These are phyloP conservation scores for Temnothorax unifasciatus DNA, from an alignment of 2,888 invertebrate species.

Conservation along the genomic window DNA sequence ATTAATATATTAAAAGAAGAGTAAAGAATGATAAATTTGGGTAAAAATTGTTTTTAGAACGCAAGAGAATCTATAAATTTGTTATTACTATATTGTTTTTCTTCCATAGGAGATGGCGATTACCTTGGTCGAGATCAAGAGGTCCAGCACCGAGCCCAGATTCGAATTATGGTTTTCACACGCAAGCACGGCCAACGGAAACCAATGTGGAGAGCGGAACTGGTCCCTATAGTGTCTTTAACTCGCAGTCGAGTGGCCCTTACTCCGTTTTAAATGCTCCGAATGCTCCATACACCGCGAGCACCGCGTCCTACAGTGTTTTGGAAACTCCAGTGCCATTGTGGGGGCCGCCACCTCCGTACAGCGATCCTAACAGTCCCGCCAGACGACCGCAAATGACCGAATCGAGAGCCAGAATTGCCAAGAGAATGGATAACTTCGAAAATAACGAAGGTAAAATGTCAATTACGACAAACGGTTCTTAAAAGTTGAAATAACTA, in stretches of 20 bases:
- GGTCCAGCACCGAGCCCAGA: constrained; percentile 88
- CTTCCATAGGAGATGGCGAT: constrained; percentile 83
- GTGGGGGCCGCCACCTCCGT: constrained; percentile 97
- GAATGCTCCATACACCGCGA: constrained; percentile 80
- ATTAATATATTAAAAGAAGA: background rate
- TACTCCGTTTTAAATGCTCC: constrained; percentile 80
- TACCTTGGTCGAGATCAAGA: constrained; percentile 86
- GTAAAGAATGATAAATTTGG: background rate
- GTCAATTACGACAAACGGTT: background rate
- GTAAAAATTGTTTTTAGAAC: background rate
- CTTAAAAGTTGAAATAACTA: background rate
- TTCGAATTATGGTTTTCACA: constrained; percentile 91
- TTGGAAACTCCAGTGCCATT: constrained; percentile 85
- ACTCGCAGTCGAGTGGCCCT: constrained; percentile 80
- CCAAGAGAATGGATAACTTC: constrained; percentile 87
- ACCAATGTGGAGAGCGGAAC: constrained; percentile 75
- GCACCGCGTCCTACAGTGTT: constrained; percentile 83
- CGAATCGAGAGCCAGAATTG: constrained; percentile 85
- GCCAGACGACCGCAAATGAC: constrained; percentile 87
- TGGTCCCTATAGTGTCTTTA: constrained; percentile 88
- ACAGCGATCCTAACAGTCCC: constrained; percentile 93
- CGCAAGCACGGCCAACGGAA: constrained; percentile 80
- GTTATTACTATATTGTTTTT: background rate
- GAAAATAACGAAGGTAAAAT: constrained; percentile 80
- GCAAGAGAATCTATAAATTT: background rate